Conservation (phyloP, 2,888 invertebrate genomes). For the Tolmerus cingulatus region DNA sequence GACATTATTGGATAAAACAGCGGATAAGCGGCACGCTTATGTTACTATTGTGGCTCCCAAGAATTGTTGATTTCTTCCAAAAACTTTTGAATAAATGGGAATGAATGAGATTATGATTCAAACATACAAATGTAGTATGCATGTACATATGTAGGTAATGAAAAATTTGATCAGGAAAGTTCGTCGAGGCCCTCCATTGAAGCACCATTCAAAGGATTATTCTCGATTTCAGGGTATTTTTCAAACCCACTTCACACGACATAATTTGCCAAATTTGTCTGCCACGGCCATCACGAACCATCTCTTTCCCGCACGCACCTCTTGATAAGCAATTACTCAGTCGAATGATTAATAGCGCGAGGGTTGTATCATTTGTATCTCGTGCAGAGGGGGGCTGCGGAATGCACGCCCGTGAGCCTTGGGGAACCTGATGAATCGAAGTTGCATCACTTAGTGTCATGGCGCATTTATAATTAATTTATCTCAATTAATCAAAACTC, state of each 20-base stretch:
- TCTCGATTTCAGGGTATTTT: neutral
- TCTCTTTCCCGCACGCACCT: neutral
- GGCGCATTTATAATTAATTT: slow-evolving; percentile 51
- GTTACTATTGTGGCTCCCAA: too few species aligned
- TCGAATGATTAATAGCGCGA: slow-evolving; percentile 44
- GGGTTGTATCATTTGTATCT: slow-evolving; percentile 42
- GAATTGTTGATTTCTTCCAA: too few species aligned
- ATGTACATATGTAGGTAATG: too few species aligned
- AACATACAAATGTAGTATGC: neutral
- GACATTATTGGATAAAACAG: too few species aligned
- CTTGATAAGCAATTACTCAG: slow-evolving; percentile 43
- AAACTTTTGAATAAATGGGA: neutral
- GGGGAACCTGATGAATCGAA: slow-evolving; percentile 46
- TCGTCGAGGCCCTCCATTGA: neutral
- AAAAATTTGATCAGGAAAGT: neutral
- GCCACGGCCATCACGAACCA: neutral
- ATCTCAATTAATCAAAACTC: slow-evolving; percentile 49
- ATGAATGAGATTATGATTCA: neutral
- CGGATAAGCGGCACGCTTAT: too few species aligned
- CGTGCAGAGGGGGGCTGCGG: slow-evolving; percentile 1
- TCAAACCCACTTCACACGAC: neutral
- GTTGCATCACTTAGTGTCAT: slow-evolving; percentile 50
- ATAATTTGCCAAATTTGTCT: neutral
- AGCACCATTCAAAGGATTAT: neutral
- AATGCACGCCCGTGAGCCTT: neutral